A percentile compares a stretch with the other conserved stretches of the same genome.
phyloP scores from a whole-genome alignment of 2,113 vertebrate species.

The Garra rufa region DNA sequence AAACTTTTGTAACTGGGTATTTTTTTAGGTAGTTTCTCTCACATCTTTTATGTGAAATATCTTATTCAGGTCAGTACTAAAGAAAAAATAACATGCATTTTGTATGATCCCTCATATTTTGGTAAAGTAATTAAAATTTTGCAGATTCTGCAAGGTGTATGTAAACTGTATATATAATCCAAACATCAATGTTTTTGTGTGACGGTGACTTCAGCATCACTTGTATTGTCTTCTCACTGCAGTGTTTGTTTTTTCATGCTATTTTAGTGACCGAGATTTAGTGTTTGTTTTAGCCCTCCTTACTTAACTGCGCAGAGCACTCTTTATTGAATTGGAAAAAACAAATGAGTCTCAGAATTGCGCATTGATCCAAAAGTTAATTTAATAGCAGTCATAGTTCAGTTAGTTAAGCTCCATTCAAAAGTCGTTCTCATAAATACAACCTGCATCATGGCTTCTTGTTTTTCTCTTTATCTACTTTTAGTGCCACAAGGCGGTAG shows the following conservation, averaged over 20 bases:
- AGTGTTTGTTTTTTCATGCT: neutral
- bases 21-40: no score
- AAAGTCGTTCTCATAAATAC: neutral
- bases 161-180: no score
- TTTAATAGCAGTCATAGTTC: neutral
- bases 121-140: no score
- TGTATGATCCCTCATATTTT: no score
- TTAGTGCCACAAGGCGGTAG: neutral
- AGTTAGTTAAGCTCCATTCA: neutral
- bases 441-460: neutral
- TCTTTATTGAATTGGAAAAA: neutral
- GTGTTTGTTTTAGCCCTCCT: neutral
- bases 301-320: neutral
- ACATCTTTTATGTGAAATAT: no score
- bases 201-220: no score
- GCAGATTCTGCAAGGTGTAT: no score
- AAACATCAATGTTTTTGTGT: no score
- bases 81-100: no score
- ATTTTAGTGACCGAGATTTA: constrained; percentile 2
- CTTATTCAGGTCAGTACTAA: no score
- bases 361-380: constrained; percentile 10
- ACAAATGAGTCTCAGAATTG: neutral
- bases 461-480: constrained; percentile 27
- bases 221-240: neutral
- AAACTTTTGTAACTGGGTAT: no score